phyloP scores from a whole-genome alignment of 2,113 vertebrate genomes.

The Nycticryphes semicollaris region DNA sequence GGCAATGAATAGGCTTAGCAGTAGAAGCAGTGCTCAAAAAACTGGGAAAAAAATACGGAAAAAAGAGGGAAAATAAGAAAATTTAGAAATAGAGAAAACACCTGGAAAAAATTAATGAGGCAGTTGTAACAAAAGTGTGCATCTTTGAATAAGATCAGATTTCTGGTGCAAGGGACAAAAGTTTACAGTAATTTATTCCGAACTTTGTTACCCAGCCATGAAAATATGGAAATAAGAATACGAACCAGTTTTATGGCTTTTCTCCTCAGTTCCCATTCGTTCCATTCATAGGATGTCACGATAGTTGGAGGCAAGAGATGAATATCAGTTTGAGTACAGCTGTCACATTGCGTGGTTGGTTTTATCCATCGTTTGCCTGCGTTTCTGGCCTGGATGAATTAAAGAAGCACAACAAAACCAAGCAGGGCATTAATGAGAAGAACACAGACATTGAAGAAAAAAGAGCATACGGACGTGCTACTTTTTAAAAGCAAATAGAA shows the following conservation, averaged over 20 bases:
- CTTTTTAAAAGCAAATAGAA: neutral
- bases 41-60: neutral
- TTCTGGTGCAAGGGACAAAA: neutral
- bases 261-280: constrained; percentile 93
- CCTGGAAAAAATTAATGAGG: neutral
- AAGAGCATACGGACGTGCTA: neutral
- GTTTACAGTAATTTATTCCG: neutral
- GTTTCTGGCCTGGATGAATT: constrained; percentile 70
- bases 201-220: neutral
- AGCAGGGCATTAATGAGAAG: constrained; percentile 6
- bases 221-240: constrained; percentile 25
- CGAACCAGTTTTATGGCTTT: constrained; percentile 92
- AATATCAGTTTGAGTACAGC: constrained; percentile 87
- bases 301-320: constrained; percentile 87
- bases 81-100: neutral
- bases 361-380: constrained; percentile 65
- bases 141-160: neutral
- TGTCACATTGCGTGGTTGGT: constrained; percentile 76
- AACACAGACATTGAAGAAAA: neutral
- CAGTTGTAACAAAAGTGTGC: neutral
- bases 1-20: neutral
- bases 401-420: neutral
- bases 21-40: neutral
- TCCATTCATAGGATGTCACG: constrained; percentile 89
- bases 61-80: neutral